These are phyloP conservation scores for Diabrotica balteata DNA, from an alignment of 2,888 invertebrate genomes.

Conservation along the genomic window DNA sequence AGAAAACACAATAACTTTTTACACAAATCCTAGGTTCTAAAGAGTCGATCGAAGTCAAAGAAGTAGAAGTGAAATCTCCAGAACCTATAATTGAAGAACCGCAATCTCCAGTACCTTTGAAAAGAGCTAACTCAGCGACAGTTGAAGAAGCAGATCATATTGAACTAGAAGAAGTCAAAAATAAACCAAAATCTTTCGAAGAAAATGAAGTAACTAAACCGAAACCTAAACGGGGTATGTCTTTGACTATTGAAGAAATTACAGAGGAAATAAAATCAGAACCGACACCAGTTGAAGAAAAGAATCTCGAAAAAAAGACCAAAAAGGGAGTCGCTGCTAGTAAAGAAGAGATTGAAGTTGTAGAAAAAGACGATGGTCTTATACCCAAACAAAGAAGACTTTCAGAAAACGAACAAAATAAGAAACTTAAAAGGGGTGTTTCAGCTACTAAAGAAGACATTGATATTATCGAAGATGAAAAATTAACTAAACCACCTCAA, in stretches of 20 bases:
- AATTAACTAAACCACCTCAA: conserved; percentile 22
- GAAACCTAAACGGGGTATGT: conserved; percentile 44
- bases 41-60: conserved; percentile 47
- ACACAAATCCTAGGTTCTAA: conserved; percentile 43
- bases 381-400: conserved; percentile 39
- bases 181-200: conserved; percentile 34
- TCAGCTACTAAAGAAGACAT: conserved; percentile 41
- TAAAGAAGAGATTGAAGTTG: conserved; percentile 37
- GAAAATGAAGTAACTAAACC: conserved; percentile 37
- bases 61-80: conserved; percentile 38
- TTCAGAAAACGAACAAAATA: conserved; percentile 42
- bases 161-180: conserved; percentile 36
- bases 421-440: conserved; percentile 51
- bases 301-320: conserved; percentile 16
- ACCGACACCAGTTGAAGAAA: conserved; percentile 33
- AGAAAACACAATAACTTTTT: conserved; percentile 16
- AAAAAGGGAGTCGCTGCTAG: conserved; percentile 21
- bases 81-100: conserved; percentile 52
- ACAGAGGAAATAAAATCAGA: conserved; percentile 41
- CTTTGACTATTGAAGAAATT: conserved; percentile 51
- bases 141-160: conserved; percentile 45
- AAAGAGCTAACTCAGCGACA: conserved; percentile 39
- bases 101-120: conserved; percentile 39
- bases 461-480: conserved; percentile 36
- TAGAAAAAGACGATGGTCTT: conserved; percentile 30